A percentile compares a stretch with the other conserved stretches of the same genome.
These are phyloP conservation scores for Sinopyrophorus schimmeli DNA, from an alignment of 2,888 invertebrate species.

Conservation along the genomic window DNA sequence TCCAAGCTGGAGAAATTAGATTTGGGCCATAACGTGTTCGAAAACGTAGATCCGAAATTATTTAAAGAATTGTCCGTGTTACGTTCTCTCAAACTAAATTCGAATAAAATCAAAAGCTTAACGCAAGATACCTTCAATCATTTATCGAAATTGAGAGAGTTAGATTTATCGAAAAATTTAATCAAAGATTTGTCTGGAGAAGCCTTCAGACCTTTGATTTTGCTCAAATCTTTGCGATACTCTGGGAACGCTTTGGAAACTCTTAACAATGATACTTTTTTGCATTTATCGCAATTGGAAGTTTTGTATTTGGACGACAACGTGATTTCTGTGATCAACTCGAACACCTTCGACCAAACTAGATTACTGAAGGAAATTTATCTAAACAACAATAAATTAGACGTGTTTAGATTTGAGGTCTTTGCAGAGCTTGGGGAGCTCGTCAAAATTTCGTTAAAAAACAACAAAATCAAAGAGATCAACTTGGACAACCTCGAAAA, in stretches of 20 bases:
- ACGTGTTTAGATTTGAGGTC: neutral
- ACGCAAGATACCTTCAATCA: constrained; percentile 2
- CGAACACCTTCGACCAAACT: constrained; percentile 1
- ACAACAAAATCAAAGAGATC: constrained; percentile 7
- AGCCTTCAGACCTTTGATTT: constrained; percentile 6
- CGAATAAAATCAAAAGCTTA: constrained; percentile 9
- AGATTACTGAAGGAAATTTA: constrained; percentile 2
- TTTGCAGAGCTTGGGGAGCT: neutral
- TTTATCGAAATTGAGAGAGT: neutral
- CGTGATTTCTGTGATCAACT: neutral
- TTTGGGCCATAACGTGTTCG: constrained; percentile 2
- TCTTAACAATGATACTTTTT: neutral
- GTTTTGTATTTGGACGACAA: constrained; percentile 7
- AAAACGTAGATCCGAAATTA: neutral
- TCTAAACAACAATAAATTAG: constrained; percentile 8
- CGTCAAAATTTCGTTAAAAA: constrained; percentile 3
- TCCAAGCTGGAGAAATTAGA: neutral
- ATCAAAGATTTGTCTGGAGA: neutral
- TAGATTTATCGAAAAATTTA: constrained; percentile 12
- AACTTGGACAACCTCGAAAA: neutral
- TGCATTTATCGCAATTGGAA: constrained; percentile 1
- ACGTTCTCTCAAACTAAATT: constrained; percentile 1
- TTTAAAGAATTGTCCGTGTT: neutral
- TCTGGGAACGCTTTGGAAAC: neutral
- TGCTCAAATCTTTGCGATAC: constrained; percentile 3